Evolutionary conservation across 2,797 vertebrate genomes (phyloP).

Genomic region (Gallinago solitaria): DNA sequence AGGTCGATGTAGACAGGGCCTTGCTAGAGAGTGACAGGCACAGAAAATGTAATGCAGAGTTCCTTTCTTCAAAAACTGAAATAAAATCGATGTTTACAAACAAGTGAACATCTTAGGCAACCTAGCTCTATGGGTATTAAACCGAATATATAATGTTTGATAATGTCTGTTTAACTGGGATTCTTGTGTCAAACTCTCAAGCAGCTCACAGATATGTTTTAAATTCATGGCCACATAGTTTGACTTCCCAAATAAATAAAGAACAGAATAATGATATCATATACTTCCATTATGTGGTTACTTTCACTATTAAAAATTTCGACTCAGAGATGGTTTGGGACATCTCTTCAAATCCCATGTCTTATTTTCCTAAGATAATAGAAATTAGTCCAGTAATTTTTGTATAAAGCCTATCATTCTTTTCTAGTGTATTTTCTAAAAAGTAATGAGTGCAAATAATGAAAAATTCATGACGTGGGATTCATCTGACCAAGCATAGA

Average conservation of each 20-base stretch:
- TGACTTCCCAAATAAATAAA: not conserved
- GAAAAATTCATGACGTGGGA: slow-evolving; percentile 42
- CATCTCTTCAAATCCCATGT: not conserved
- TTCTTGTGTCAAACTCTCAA: not conserved
- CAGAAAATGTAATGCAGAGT: not conserved
- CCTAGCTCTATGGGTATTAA: not conserved
- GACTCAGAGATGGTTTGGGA: not conserved
- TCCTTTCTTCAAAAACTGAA: not conserved
- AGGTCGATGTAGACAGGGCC: not conserved
- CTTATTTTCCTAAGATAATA: not conserved
- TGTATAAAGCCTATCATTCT: not conserved
- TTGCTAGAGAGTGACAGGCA: not conserved
- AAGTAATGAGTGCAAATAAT: slow-evolving; percentile 7
- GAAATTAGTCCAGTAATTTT: not conserved
- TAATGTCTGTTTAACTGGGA: not conserved
- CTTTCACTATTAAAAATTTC: not conserved
- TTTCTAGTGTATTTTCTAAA: not conserved
- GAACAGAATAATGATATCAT: not conserved
- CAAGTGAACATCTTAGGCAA: not conserved
- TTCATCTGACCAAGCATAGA: not conserved
- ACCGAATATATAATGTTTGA: not conserved
- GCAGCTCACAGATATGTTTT: not conserved
- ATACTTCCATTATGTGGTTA: not conserved
- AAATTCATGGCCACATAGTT: not conserved
- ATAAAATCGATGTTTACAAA: not conserved